These are phyloP conservation scores for Gobionotothen gibberifrons DNA, from an alignment of 2,797 vertebrate genomes.

Conservation along the genomic window DNA sequence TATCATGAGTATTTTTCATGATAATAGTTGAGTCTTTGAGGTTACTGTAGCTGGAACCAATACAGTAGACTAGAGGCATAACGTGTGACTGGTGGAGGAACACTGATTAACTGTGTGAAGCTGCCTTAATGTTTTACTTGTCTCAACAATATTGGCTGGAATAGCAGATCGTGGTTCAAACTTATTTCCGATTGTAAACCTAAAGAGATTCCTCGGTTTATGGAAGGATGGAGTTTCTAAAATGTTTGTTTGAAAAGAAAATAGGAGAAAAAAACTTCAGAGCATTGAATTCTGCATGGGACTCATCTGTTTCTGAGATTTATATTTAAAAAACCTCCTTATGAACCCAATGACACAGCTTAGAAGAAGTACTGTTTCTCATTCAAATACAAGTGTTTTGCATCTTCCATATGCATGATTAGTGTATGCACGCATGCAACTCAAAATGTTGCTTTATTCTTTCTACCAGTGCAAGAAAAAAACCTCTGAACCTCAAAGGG, in stretches of 20 bases:
- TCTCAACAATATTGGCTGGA: neutral
- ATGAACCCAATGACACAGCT: neutral
- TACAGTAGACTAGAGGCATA: neutral
- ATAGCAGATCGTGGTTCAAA: neutral
- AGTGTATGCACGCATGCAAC: neutral
- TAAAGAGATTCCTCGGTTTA: too few species aligned
- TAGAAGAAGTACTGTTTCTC: neutral
- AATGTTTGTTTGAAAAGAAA: neutral
- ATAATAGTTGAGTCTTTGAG: neutral
- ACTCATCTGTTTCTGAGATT: conserved; percentile 19
- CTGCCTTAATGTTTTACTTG: conserved; percentile 3
- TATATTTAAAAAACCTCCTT: conserved; percentile 3
- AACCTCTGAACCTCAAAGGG: neutral
- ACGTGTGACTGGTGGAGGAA: neutral
- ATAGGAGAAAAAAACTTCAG: neutral
- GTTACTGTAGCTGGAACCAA: neutral
- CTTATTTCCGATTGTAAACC: neutral
- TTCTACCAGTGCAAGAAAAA: neutral
- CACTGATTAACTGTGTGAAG: conserved; percentile 5
- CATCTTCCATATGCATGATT: neutral
- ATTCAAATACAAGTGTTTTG: neutral
- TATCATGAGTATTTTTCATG: neutral
- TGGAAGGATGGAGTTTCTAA: too few species aligned
- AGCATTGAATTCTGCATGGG: neutral
- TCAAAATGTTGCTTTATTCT: conserved; percentile 1